A percentile compares a stretch with the other conserved stretches of the same genome.
Evolutionary conservation across 2,113 vertebrate genomes (phyloP).

Genomic region (Megaptera novaeangliae): DNA sequence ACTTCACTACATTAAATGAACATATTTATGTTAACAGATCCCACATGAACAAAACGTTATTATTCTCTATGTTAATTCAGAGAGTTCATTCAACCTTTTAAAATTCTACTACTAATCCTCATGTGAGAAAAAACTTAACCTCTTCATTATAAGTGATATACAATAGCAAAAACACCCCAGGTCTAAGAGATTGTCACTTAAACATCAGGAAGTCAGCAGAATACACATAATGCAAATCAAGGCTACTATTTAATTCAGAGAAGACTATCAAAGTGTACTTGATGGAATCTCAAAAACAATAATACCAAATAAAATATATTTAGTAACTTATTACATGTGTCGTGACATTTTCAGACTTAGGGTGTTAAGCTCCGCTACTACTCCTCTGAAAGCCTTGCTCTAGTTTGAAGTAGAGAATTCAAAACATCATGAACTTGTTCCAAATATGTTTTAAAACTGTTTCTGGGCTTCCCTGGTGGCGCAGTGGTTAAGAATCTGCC

Average conservation of each 20-base stretch:
- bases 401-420: neutral
- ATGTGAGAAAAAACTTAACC: neutral
- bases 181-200: neutral
- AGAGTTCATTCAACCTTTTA: constrained; percentile 12
- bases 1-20: neutral
- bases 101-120: neutral
- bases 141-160: neutral
- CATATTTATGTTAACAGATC: constrained; percentile 1
- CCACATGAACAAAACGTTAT: neutral
- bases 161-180: neutral
- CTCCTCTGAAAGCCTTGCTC: neutral
- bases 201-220: neutral
- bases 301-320: neutral
- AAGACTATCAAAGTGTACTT: neutral
- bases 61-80: neutral
- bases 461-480: too few relatives aligned
- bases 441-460: neutral
- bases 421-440: neutral
- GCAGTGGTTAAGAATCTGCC: too few relatives aligned
- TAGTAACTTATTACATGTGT: neutral
- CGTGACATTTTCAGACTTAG: neutral
- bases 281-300: constrained; percentile 9
- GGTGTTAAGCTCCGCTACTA: neutral
- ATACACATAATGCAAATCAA: neutral
- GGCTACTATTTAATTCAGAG: neutral